Conservation (phyloP, 2,113 vertebrate genomes). For the Melanerpes formicivorus region DNA sequence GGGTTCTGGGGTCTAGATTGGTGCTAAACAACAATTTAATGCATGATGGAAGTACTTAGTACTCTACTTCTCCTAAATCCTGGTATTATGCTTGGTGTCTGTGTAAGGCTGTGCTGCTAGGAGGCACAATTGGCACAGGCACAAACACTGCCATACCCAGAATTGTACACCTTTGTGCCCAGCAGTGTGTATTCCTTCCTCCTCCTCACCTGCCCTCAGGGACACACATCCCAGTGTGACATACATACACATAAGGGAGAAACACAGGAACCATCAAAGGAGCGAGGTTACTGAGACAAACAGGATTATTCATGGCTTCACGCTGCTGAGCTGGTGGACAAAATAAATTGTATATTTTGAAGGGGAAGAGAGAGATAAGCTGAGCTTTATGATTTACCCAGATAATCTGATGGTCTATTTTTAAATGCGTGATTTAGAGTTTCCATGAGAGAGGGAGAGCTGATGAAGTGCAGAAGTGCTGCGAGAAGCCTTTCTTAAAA, state of each 20-base stretch:
- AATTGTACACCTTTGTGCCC: neutral
- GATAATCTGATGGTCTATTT: constrained; percentile 77
- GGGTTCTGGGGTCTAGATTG: neutral
- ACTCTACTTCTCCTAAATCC: neutral
- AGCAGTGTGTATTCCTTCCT: neutral
- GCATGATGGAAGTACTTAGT: neutral
- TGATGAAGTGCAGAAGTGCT: constrained; percentile 6
- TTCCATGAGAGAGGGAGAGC: constrained; percentile 35
- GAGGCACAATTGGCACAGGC: rapidly evolving
- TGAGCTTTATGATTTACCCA: constrained; percentile 72
- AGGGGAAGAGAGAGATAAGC: constrained; percentile 63
- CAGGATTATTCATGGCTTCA: constrained; percentile 47
- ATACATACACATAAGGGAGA: neutral
- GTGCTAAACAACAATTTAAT: neutral
- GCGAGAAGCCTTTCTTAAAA: neutral
- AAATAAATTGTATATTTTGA: constrained; percentile 68
- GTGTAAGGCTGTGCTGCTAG: neutral
- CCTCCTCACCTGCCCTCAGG: neutral
- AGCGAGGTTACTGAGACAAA: constrained; percentile 21
- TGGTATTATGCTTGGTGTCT: neutral
- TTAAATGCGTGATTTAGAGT: constrained; percentile 66
- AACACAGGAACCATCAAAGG: neutral
- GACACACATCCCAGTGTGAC: neutral
- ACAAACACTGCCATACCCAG: neutral
- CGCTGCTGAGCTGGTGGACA: constrained; percentile 14